phyloP scores from a whole-genome alignment of 2,113 vertebrate species.

The Oriolus oriolus region DNA sequence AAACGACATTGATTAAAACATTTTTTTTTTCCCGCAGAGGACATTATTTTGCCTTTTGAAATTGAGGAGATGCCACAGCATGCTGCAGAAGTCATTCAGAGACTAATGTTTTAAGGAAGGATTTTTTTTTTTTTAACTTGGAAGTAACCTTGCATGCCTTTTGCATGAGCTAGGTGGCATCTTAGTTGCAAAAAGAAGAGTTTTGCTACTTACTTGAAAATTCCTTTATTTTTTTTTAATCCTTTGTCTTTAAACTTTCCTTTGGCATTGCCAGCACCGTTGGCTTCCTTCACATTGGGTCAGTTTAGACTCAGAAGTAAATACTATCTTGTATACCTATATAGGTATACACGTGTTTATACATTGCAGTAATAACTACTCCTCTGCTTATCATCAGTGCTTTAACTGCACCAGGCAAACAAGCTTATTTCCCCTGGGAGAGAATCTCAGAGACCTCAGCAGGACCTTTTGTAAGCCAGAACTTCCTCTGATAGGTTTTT shows the following conservation, averaged over 20 bases:
- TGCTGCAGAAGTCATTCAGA: conserved; percentile 16
- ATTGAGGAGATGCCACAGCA: not conserved
- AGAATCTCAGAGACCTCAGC: not conserved
- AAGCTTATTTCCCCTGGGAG: not conserved
- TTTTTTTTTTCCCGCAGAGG: not conserved
- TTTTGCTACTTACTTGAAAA: not conserved
- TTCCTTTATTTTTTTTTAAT: not conserved
- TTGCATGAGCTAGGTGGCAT: conserved; percentile 13
- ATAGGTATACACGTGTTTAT: too few species aligned
- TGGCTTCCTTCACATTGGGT: not conserved
- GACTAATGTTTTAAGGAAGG: not conserved
- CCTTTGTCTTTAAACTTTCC: not conserved
- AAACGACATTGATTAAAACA: not conserved
- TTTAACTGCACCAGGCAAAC: not conserved
- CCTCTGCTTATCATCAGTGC: not conserved
- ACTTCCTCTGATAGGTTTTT: not conserved
- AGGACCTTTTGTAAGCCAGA: not conserved
- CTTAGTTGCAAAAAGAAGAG: not conserved
- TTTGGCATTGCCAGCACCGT: not conserved
- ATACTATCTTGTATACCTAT: not conserved
- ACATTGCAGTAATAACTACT: not conserved
- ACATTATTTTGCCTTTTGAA: not conserved
- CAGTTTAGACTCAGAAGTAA: not conserved
- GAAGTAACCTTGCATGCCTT: conserved; percentile 4
- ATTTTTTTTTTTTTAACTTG: not conserved